phyloP scores from a whole-genome alignment of 2,888 invertebrate genomes.

The Tubulanus polymorphus region DNA sequence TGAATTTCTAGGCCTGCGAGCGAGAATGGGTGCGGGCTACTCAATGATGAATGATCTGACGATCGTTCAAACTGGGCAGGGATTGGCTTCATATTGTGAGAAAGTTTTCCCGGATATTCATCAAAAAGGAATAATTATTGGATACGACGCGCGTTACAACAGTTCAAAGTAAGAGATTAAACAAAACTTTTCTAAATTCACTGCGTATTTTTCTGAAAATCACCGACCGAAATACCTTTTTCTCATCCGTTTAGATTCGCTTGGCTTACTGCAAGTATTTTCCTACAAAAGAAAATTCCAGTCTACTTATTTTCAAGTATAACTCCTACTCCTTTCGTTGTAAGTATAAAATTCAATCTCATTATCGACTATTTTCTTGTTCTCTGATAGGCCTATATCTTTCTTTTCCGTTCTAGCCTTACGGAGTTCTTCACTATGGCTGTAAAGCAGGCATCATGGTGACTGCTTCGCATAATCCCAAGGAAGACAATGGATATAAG shows the following conservation, averaged over 20 bases:
- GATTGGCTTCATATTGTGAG: constrained; percentile 72
- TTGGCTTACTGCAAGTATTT: constrained; percentile 78
- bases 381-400: neutral
- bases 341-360: constrained; percentile 27
- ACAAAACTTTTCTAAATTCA: constrained; percentile 2
- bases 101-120: constrained; percentile 60
- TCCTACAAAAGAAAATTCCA: constrained; percentile 69
- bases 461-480: constrained; percentile 94
- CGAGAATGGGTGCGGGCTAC: constrained; percentile 89
- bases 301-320: constrained; percentile 77
- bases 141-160: constrained; percentile 89
- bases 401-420: constrained; percentile 60
- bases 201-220: neutral
- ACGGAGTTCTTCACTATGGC: constrained; percentile 68
- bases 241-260: constrained; percentile 68
- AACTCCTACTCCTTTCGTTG: constrained; percentile 88
- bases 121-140: constrained; percentile 75
- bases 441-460: constrained; percentile 87
- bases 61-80: constrained; percentile 76
- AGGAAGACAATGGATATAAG: constrained; percentile 95
- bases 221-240: neutral
- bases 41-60: constrained; percentile 94
- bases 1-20: constrained; percentile 68
- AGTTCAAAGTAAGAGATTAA: constrained; percentile 68
- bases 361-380: neutral